Percentiles rank a stretch among this genome's conserved stretches.
phyloP scores from a whole-genome alignment of 2,113 vertebrate species.

The Thryonomys swinderianus region DNA sequence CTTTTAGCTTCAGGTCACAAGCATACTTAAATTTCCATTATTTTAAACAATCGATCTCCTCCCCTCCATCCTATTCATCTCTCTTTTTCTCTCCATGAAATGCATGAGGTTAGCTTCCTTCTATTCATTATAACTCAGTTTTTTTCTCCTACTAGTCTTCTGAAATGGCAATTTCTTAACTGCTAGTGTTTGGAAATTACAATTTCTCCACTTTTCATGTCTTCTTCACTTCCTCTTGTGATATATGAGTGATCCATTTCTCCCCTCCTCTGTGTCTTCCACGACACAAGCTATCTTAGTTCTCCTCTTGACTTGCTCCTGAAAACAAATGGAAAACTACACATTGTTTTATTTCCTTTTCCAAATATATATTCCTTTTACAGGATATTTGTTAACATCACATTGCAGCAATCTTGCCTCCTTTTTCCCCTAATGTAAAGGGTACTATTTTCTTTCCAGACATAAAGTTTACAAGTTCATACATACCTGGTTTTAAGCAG shows the following conservation, averaged over 20 bases:
- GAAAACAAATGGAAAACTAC: neutral
- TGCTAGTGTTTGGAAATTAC: neutral
- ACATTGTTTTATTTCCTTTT: neutral
- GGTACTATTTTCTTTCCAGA: neutral
- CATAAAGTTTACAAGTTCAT: neutral
- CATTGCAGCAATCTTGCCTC: neutral
- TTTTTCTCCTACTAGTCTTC: neutral
- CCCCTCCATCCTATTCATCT: neutral
- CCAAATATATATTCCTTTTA: neutral
- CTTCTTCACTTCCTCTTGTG: neutral
- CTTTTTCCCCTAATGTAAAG: neutral
- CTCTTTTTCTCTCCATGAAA: neutral
- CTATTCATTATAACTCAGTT: neutral
- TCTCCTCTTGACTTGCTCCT: neutral
- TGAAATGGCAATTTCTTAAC: neutral
- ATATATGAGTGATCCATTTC: neutral
- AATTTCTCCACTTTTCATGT: neutral
- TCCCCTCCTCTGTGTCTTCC: neutral
- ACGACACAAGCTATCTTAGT: neutral
- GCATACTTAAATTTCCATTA: neutral
- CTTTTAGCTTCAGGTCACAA: neutral
- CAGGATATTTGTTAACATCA: neutral
- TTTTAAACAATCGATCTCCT: neutral
- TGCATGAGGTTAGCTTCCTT: neutral
- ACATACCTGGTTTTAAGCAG: conserved; percentile 93